Conservation (phyloP, 2,888 invertebrate genomes). For the Sipha maydis region DNA sequence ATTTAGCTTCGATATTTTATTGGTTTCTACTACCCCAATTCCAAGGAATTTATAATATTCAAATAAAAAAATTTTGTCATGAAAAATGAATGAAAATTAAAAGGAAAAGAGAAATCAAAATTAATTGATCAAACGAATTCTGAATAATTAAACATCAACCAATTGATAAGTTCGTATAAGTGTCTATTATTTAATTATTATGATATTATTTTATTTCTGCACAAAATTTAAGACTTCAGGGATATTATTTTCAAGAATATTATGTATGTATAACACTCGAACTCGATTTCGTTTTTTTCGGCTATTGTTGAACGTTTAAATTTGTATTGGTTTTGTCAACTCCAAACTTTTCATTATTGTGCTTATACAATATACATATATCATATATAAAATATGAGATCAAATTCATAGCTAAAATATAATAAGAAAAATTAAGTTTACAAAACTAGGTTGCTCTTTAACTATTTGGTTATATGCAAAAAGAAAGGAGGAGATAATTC, state of each 20-base stretch:
- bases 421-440: not conserved
- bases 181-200: not conserved
- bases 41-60: too few relatives aligned
- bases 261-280: not conserved
- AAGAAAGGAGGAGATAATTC: not conserved
- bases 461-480: conserved; percentile 21
- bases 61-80: too few relatives aligned
- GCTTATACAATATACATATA: not conserved
- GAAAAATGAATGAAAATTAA: too few relatives aligned
- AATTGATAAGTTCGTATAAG: not conserved
- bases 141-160: not conserved
- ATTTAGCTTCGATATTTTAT: too few relatives aligned
- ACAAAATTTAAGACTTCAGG: not conserved
- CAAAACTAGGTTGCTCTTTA: not conserved
- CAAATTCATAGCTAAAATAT: not conserved
- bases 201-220: not conserved
- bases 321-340: not conserved
- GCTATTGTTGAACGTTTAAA: not conserved
- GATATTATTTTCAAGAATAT: not conserved
- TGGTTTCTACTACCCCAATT: too few relatives aligned
- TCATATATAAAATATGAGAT: too few relatives aligned
- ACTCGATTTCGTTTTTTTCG: not conserved
- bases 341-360: not conserved
- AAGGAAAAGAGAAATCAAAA: not conserved
- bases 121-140: not conserved